These are phyloP conservation scores for Oncorhynchus gorbuscha DNA, from an alignment of 2,113 vertebrate genomes.

Conservation along the genomic window DNA sequence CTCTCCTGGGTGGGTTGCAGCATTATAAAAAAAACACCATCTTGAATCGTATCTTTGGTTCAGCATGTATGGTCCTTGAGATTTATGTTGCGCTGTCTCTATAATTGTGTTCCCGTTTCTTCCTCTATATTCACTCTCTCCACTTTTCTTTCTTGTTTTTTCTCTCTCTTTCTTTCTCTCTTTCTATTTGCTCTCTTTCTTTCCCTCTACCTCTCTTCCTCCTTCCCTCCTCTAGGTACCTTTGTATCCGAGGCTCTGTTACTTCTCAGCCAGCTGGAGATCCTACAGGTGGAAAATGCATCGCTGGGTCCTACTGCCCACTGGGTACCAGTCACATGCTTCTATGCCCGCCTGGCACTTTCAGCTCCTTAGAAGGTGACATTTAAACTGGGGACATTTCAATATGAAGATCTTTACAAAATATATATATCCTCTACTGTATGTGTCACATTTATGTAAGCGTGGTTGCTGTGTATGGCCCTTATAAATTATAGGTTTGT, in stretches of 20 bases:
- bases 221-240: constrained; percentile 55
- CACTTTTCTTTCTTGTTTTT: not conserved
- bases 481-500: not conserved
- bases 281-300: constrained; percentile 72
- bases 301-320: constrained; percentile 79
- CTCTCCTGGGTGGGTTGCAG: constrained; percentile 73
- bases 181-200: constrained; percentile 11
- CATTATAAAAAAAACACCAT: not conserved
- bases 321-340: constrained; percentile 73
- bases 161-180: not conserved
- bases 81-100: not conserved
- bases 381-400: not conserved
- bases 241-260: constrained; percentile 70
- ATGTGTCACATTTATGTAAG: not conserved
- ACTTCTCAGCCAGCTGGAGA: constrained; percentile 66
- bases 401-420: not conserved
- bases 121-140: not conserved
- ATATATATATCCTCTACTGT: not conserved
- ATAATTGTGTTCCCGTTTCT: not conserved
- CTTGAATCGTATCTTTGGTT: constrained; percentile 34
- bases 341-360: constrained; percentile 79
- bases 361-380: constrained; percentile 71
- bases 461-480: not conserved
- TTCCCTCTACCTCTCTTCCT: constrained; percentile 10
- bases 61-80: constrained; percentile 5